Evolutionary conservation across 2,113 vertebrate species (phyloP).

Genomic region (Semicossyphus pulcher): DNA sequence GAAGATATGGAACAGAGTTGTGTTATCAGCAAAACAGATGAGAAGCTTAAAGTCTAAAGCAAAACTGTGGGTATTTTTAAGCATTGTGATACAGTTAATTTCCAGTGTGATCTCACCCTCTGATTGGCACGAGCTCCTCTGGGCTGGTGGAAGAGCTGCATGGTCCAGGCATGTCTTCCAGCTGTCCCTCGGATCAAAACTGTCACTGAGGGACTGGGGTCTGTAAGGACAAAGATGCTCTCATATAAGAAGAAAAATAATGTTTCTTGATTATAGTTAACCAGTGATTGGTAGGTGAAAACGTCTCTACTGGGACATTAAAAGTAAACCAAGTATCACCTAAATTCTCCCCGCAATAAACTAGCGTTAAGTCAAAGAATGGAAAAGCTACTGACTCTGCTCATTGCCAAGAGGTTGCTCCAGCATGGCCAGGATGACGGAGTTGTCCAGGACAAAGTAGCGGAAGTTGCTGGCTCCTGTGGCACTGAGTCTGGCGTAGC

Average conservation of each 20-base stretch:
- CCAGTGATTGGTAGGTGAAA: not conserved
- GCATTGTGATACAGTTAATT: not conserved
- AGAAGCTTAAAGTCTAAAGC: not conserved
- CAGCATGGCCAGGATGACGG: constrained; percentile 95
- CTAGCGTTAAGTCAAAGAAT: not conserved
- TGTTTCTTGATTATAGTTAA: not conserved
- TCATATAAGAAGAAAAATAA: not conserved
- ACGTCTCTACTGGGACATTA: not conserved
- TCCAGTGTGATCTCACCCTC: constrained; percentile 84
- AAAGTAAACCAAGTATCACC: not conserved
- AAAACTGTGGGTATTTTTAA: not conserved
- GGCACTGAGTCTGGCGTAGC: constrained; percentile 91
- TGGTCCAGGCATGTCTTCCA: constrained; percentile 95
- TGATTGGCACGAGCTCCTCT: constrained; percentile 95
- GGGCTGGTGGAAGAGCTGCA: constrained; percentile 96
- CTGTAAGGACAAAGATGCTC: constrained; percentile 73
- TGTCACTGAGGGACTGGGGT: constrained; percentile 94
- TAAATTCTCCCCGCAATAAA: not conserved
- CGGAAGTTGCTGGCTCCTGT: constrained; percentile 93
- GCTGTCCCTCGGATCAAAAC: constrained; percentile 93
- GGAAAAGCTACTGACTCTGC: constrained; percentile 88
- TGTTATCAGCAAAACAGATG: constrained; percentile 2
- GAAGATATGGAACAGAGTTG: not conserved
- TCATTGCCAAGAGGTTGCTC: constrained; percentile 97
- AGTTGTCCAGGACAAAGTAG: constrained; percentile 96